Evolutionary conservation across 2,797 vertebrate genomes (phyloP).

Genomic region (Natrix natrix): DNA sequence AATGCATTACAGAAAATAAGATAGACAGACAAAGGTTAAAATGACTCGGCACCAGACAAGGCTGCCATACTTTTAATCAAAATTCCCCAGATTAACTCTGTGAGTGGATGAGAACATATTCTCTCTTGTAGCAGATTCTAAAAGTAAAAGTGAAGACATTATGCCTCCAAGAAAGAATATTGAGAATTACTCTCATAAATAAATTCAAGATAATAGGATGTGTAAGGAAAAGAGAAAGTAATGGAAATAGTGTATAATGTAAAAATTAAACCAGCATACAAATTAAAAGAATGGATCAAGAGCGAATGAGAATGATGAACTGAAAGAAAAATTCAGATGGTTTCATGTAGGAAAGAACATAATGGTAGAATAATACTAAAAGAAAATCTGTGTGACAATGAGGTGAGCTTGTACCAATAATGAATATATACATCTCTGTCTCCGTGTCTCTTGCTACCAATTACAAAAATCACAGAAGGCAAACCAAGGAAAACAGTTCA

Average conservation of each 20-base stretch:
- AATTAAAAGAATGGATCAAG: not conserved
- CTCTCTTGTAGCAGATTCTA: not conserved
- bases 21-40: not conserved
- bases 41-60: not conserved
- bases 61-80: not conserved
- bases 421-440: not conserved
- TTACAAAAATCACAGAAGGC: not conserved
- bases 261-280: not conserved
- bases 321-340: not conserved
- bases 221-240: not conserved
- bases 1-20: not conserved
- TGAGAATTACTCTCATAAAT: not conserved
- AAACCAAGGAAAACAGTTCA: not conserved
- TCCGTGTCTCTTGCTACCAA: not conserved
- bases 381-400: not conserved
- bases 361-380: not conserved
- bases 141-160: not conserved
- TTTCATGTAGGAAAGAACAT: not conserved
- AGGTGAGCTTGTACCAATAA: not conserved
- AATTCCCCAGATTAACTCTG: not conserved
- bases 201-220: not conserved
- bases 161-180: not conserved
- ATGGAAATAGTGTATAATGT: not conserved
- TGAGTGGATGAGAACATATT: not conserved
- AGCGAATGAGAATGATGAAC: not conserved